These are phyloP conservation scores for Smutsia temminckii DNA, from an alignment of 2,797 vertebrate species.

Conservation along the genomic window DNA sequence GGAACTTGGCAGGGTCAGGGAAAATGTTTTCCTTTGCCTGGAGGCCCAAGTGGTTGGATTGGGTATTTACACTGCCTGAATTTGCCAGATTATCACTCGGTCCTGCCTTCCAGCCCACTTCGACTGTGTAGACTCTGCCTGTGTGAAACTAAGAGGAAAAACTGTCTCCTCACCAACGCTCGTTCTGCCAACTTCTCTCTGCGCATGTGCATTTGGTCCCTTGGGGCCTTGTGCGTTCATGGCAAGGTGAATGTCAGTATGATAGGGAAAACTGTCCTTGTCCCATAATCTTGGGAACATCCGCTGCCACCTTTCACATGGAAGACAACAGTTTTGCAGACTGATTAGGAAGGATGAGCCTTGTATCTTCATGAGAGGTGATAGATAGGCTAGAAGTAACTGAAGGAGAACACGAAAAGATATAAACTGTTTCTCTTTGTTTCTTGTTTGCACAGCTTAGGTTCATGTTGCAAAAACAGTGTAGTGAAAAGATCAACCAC, in stretches of 20 bases:
- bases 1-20: not conserved
- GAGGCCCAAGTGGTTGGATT: not conserved
- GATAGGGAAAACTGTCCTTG: not conserved
- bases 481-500: not conserved
- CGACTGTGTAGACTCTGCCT: not conserved
- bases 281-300: not conserved
- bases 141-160: not conserved
- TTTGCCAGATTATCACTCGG: not conserved
- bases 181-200: not conserved
- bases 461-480: not conserved
- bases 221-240: not conserved
- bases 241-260: not conserved
- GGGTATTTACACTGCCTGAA: not conserved
- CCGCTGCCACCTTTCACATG: not conserved
- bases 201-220: not conserved
- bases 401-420: not conserved
- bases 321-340: not conserved
- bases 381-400: not conserved
- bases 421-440: not conserved
- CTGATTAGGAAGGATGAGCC: not conserved
- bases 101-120: not conserved
- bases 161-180: not conserved
- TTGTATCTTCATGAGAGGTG: not conserved
- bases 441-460: not conserved
- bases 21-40: conserved; percentile 32